Conservation (phyloP, 1,140 invertebrate genomes). For the Drosophila mojavensis region DNA sequence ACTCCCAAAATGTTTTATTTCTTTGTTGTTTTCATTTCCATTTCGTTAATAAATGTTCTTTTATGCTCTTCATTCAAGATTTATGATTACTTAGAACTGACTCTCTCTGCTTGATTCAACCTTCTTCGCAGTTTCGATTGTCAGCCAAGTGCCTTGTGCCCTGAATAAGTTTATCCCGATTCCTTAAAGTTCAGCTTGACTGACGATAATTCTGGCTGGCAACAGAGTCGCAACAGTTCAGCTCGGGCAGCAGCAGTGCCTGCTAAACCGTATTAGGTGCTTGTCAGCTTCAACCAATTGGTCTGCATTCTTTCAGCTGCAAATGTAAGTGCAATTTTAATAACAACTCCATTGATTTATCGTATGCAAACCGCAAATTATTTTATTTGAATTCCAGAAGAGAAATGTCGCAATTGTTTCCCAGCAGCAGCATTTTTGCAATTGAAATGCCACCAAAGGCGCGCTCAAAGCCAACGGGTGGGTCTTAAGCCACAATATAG, state of each 20-base stretch:
- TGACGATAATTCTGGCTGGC: too few species aligned
- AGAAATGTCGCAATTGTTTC: slow-evolving; percentile 41
- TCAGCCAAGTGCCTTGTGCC: not conserved
- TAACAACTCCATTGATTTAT: slow-evolving; percentile 50
- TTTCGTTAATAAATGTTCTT: too few species aligned
- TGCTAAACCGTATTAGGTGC: too few species aligned
- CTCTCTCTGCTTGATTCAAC: too few species aligned
- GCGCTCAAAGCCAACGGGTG: slow-evolving; percentile 19
- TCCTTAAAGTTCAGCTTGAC: too few species aligned
- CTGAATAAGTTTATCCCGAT: not conserved
- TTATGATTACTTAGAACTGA: too few species aligned
- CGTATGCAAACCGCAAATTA: slow-evolving; percentile 45
- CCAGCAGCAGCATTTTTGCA: slow-evolving; percentile 45
- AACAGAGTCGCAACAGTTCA: too few species aligned
- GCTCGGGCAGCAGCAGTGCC: too few species aligned
- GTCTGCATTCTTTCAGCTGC: not conserved
- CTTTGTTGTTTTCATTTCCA: too few species aligned
- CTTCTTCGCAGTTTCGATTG: not conserved
- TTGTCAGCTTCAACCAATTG: not conserved
- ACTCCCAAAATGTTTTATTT: too few species aligned
- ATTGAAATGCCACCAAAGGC: slow-evolving; percentile 59
- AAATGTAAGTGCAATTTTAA: slow-evolving; percentile 21
- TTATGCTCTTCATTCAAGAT: too few species aligned
- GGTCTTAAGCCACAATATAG: slow-evolving; percentile 35
- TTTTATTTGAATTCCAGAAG: slow-evolving; percentile 37